Evolutionary conservation across 2,888 invertebrate genomes (phyloP).

Genomic region (Drosophila macrospina): DNA sequence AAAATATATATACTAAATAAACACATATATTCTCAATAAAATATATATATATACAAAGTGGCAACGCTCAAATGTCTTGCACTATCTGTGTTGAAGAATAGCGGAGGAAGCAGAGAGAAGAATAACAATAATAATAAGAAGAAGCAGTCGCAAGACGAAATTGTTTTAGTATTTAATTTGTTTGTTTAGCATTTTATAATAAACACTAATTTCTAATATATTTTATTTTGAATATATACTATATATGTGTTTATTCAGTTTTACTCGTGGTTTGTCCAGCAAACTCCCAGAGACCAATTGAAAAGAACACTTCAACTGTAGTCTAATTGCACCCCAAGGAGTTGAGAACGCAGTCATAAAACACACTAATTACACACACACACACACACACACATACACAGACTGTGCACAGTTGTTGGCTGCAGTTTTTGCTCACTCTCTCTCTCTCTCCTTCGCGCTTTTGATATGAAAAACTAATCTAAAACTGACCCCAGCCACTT

Average conservation of each 20-base stretch:
- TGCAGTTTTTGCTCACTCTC: background rate
- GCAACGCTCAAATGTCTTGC: too few species aligned
- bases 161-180: too few species aligned
- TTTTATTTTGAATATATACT: too few species aligned
- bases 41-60: too few species aligned
- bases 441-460: background rate
- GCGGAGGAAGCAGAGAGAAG: too few species aligned
- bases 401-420: slow-evolving; percentile 40
- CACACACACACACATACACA: slow-evolving; percentile 46
- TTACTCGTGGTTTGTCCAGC: slow-evolving; percentile 8
- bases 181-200: too few species aligned
- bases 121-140: too few species aligned
- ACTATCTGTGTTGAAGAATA: too few species aligned
- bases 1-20: too few species aligned
- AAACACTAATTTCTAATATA: too few species aligned
- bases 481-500: slow-evolving; percentile 70
- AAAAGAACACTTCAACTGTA: slow-evolving; percentile 59
- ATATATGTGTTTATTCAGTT: slow-evolving; percentile 3
- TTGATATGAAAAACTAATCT: slow-evolving; percentile 72
- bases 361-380: slow-evolving; percentile 69
- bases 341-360: slow-evolving; percentile 66
- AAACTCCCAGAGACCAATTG: slow-evolving; percentile 64
- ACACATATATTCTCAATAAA: too few species aligned
- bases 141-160: too few species aligned
- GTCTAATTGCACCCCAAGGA: slow-evolving; percentile 76